Evolutionary conservation across 2,797 vertebrate genomes (phyloP).

Genomic region (Alectoris magna): DNA sequence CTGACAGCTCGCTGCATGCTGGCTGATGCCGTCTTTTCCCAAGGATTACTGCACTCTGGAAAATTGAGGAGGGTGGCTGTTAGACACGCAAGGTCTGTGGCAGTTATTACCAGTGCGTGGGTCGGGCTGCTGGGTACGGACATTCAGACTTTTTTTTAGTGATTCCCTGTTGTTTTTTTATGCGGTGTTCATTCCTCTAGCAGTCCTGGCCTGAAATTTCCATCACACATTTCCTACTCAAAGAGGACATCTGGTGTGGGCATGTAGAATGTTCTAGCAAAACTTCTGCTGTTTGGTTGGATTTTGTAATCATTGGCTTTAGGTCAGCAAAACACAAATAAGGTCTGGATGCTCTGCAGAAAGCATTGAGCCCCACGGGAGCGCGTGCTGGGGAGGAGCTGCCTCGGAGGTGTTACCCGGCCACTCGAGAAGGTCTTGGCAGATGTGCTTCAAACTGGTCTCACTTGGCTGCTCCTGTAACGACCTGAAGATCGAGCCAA

Average conservation of each 20-base stretch:
- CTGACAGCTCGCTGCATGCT: fast-evolving
- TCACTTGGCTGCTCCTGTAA: conserved; percentile 12
- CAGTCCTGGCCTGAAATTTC: not conserved
- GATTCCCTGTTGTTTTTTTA: not conserved
- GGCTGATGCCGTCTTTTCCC: not conserved
- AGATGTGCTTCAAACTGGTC: conserved; percentile 19
- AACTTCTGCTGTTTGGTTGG: not conserved
- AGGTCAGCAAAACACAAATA: not conserved
- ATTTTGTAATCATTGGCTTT: conserved; percentile 1
- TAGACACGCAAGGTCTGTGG: not conserved
- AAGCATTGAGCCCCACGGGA: not conserved
- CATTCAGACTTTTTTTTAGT: not conserved
- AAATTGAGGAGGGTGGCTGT: not conserved
- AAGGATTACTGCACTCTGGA: not conserved
- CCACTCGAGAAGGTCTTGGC: conserved; percentile 26
- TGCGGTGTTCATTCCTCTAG: not conserved
- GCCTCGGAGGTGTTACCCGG: conserved; percentile 10
- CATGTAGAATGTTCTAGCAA: not conserved
- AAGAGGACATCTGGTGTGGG: conserved; percentile 11
- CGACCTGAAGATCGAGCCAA: conserved; percentile 30
- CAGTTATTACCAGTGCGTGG: fast-evolving
- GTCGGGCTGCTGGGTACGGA: not conserved
- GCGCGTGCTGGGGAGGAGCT: not conserved
- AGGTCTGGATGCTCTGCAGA: not conserved
- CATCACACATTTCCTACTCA: not conserved